These are phyloP conservation scores for Gallinago jamesoni DNA, from an alignment of 2,113 vertebrate species.

Conservation along the genomic window DNA sequence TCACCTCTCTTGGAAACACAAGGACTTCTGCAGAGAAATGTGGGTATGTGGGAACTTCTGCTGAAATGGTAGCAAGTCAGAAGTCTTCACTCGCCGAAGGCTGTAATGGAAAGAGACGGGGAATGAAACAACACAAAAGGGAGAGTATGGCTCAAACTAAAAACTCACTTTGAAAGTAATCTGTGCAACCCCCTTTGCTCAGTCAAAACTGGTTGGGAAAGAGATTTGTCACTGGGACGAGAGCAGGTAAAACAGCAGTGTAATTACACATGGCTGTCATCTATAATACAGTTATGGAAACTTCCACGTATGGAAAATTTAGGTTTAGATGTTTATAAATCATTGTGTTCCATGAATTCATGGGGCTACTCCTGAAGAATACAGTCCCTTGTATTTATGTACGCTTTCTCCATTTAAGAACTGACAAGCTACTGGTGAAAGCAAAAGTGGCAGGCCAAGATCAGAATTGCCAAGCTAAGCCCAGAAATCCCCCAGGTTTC, in stretches of 20 bases:
- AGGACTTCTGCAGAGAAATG: background rate
- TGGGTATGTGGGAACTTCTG: background rate
- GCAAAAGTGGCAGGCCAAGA: background rate
- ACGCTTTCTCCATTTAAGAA: background rate
- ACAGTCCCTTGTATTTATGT: background rate
- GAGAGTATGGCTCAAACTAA: background rate
- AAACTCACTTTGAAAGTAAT: background rate
- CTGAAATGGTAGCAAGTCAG: background rate
- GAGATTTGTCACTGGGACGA: background rate
- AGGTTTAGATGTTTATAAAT: background rate
- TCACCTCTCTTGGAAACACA: background rate
- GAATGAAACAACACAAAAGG: background rate
- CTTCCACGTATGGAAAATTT: background rate
- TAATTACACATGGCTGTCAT: background rate
- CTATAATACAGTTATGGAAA: background rate
- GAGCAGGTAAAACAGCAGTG: background rate
- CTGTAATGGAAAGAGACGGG: background rate
- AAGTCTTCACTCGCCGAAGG: background rate
- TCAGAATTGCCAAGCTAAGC: background rate
- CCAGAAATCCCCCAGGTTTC: background rate
- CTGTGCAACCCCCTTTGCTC: background rate
- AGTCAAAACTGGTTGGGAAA: background rate
- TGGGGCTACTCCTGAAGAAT: background rate
- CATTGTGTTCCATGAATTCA: background rate
- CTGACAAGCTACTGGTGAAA: background rate